Evolutionary conservation across 2,888 invertebrate species (phyloP).

Genomic region (Chelonus formosanus): DNA sequence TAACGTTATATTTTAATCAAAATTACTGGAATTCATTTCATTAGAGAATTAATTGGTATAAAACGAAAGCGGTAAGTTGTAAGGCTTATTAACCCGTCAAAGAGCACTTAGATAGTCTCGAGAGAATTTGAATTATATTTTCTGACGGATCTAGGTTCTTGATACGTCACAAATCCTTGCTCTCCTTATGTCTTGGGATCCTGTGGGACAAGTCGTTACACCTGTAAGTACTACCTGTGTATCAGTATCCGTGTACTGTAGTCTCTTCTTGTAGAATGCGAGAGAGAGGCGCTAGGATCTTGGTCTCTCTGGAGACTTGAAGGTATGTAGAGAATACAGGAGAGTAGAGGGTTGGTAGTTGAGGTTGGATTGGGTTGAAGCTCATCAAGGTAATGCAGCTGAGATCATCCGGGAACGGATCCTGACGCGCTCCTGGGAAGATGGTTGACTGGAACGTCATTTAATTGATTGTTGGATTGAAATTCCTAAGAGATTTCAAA

Average conservation of each 20-base stretch:
- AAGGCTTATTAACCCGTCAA: neutral
- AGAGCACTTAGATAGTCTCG: slow-evolving; percentile 1
- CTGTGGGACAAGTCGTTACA: slow-evolving; percentile 31
- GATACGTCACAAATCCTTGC: slow-evolving; percentile 20
- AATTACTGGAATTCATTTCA: too few relatives aligned
- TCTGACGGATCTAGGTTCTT: slow-evolving; percentile 22
- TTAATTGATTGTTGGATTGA: slow-evolving; percentile 62
- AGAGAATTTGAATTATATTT: slow-evolving; percentile 23
- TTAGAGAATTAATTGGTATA: too few relatives aligned
- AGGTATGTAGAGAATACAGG: slow-evolving; percentile 21
- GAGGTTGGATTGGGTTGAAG: slow-evolving; percentile 48
- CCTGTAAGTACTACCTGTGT: slow-evolving; percentile 32
- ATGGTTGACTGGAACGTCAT: slow-evolving; percentile 54
- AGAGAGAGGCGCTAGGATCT: slow-evolving; percentile 18
- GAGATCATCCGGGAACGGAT: slow-evolving; percentile 59
- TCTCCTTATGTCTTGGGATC: slow-evolving; percentile 17
- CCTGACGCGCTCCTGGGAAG: slow-evolving; percentile 52
- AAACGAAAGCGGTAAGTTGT: too few relatives aligned
- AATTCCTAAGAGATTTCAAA: slow-evolving; percentile 53
- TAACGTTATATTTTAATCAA: too few relatives aligned
- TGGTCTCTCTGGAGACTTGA: slow-evolving; percentile 16
- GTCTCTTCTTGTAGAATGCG: neutral
- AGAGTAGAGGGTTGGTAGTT: slow-evolving; percentile 29
- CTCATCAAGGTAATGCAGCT: slow-evolving; percentile 65
- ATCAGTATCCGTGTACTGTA: slow-evolving; percentile 29